phyloP scores from a whole-genome alignment of 2,113 vertebrate genomes.

The Melanocharis versteri region DNA sequence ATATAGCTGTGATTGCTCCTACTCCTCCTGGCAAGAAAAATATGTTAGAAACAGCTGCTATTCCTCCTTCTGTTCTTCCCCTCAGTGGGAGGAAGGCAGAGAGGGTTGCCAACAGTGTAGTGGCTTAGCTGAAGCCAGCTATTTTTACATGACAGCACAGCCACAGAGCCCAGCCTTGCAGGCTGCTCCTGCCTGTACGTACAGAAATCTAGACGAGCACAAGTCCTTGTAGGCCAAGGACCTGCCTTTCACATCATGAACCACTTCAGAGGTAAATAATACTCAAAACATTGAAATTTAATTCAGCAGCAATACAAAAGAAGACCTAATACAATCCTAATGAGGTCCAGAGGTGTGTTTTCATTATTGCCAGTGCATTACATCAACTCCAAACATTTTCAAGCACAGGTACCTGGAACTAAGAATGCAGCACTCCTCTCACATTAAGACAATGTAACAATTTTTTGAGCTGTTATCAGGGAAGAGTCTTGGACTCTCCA shows the following conservation, averaged over 20 bases:
- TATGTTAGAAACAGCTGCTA: constrained; percentile 34
- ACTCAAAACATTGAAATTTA: not conserved
- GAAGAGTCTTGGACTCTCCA: not conserved
- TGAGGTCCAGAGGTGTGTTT: not conserved
- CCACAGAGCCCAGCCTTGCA: not conserved
- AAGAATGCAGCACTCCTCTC: not conserved
- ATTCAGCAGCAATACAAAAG: not conserved
- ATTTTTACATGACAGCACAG: not conserved
- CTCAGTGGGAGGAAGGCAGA: constrained; percentile 4
- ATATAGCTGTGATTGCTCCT: constrained; percentile 4
- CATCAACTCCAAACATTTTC: not conserved
- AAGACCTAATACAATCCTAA: not conserved
- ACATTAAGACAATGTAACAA: not conserved
- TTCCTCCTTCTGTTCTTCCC: constrained; percentile 30
- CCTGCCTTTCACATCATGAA: not conserved
- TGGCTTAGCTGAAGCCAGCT: constrained; percentile 1
- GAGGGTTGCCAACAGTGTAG: constrained; percentile 14
- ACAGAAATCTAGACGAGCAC: not conserved
- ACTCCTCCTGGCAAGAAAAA: constrained; percentile 29
- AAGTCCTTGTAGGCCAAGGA: not conserved
- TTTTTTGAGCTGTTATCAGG: not conserved
- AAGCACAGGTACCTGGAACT: not conserved
- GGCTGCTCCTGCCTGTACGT: not conserved
- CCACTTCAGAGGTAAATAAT: not conserved
- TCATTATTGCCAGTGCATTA: not conserved